Evolutionary conservation across 1,140 invertebrate species (phyloP), one percentile per base, ranked within the genome.

Genomic region (Dreissena polymorpha): DNA sequence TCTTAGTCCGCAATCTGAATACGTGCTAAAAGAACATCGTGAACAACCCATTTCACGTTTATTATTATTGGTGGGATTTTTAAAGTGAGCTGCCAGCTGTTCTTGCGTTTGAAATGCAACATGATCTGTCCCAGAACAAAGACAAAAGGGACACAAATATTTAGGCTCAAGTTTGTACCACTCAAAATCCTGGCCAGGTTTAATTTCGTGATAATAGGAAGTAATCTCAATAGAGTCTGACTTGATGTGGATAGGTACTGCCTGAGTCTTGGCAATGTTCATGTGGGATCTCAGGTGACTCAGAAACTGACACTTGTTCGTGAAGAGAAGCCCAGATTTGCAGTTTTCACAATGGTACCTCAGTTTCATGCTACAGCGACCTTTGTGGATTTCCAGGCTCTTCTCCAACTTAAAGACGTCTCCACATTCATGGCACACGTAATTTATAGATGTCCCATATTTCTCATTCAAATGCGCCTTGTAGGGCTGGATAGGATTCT

Each of bases 321-420:
- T 89, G 83, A 91, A 92, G 10, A 86, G 77, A 29, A 88, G 71
- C 12, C 78, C 60, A 55, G 21, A 79, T 50, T 85, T 82, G 75
- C 91, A 92, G 50, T 83, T 79, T 57, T 90, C 88, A 89, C 91
- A 92, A 50, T 87, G 87, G 82, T 88, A 90, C 1, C 55, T 86
- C 16, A 91, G 87, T 49, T 88, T 83, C 77, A 92, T 87, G 64
- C 90, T 90, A 77, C 85, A 85, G 12, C 91, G 70, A 21, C 85
- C 73, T 12, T 86, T 67, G 77, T 92, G 91, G 50, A 84, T 75
- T 5, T 71, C 63, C 8, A 91, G 79, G 77, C 90, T 92, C 16
- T 86, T 85, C 57, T 87, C 86, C 12, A 89, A 79, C 7, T 78
- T n/a, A 83, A 89, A 92, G 12, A 86, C 85, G 74, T 92, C 91